Percentiles rank a stretch among this genome's conserved stretches.
phyloP scores from a whole-genome alignment of 1,140 invertebrate species.

The Drosophila willistoni region DNA sequence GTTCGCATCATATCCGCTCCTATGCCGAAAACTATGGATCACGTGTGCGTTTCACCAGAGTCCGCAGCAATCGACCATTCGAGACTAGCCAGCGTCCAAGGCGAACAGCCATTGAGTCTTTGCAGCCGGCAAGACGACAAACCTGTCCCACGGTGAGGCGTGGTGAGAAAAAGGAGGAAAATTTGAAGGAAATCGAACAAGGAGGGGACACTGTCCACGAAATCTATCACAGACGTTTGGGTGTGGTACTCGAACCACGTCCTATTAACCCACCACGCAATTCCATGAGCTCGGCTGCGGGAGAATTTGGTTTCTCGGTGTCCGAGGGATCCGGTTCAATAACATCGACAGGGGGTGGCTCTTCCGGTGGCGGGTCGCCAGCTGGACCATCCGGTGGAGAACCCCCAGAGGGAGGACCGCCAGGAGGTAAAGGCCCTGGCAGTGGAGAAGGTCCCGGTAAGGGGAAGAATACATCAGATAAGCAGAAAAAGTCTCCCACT shows the following conservation, averaged over 20 bases:
- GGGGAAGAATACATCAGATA: not conserved
- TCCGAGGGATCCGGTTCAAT: not conserved
- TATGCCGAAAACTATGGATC: not conserved
- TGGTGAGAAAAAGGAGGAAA: not conserved
- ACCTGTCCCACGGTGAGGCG: not conserved
- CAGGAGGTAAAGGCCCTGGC: not conserved
- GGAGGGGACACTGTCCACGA: not conserved
- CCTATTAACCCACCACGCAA: conserved; percentile 32
- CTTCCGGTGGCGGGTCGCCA: not conserved
- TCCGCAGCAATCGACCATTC: not conserved
- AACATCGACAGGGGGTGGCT: not conserved
- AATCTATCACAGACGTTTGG: not conserved
- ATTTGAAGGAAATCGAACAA: not conserved
- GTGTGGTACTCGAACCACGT: conserved; percentile 13
- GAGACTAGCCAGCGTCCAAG: not conserved
- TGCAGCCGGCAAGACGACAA: conserved; percentile 14
- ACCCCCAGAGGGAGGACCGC: conserved; percentile 6
- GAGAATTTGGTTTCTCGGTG: not conserved
- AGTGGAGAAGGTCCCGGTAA: not conserved
- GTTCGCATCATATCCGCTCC: not conserved
- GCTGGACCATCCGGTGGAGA: not conserved
- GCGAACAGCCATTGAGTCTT: not conserved
- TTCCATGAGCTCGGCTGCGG: not conserved
- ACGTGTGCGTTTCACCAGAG: not conserved
- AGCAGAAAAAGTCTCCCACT: not conserved